phyloP scores from a whole-genome alignment of 2,797 vertebrate genomes.

The Cynopterus sphinx region DNA sequence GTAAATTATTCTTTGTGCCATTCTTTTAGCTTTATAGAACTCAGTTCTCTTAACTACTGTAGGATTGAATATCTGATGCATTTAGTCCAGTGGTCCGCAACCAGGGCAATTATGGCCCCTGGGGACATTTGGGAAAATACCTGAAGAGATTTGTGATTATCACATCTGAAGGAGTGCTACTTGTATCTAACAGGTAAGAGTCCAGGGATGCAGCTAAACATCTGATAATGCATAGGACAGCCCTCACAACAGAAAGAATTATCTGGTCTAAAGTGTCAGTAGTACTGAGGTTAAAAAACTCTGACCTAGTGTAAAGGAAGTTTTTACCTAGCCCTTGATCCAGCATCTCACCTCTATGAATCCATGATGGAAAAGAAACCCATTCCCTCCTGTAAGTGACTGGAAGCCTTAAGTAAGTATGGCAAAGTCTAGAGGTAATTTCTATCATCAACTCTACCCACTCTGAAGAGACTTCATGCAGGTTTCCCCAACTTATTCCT shows the following conservation, averaged over 20 bases:
- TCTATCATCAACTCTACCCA: neutral
- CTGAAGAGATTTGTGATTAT: neutral
- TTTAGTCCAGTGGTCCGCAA: neutral
- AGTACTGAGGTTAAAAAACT: neutral
- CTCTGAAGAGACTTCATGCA: neutral
- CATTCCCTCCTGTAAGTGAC: neutral
- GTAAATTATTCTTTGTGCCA: slow-evolving; percentile 29
- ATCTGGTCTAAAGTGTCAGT: neutral
- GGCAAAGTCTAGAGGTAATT: slow-evolving; percentile 14
- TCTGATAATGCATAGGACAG: neutral
- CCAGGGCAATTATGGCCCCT: neutral
- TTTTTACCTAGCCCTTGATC: slow-evolving; percentile 8
- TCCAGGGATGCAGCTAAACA: neutral
- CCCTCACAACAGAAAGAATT: neutral
- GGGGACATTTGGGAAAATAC: neutral
- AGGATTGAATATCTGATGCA: neutral
- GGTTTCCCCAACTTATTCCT: neutral
- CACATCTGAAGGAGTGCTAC: neutral
- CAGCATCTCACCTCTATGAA: neutral
- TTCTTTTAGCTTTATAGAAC: neutral
- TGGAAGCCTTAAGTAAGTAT: neutral
- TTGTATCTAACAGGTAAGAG: neutral
- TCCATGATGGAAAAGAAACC: slow-evolving; percentile 13
- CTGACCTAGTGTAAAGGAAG: neutral
- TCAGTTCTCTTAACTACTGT: neutral